Conservation (phyloP, 1,140 invertebrate species). For the Lordiphosa stackelbergi region DNA sequence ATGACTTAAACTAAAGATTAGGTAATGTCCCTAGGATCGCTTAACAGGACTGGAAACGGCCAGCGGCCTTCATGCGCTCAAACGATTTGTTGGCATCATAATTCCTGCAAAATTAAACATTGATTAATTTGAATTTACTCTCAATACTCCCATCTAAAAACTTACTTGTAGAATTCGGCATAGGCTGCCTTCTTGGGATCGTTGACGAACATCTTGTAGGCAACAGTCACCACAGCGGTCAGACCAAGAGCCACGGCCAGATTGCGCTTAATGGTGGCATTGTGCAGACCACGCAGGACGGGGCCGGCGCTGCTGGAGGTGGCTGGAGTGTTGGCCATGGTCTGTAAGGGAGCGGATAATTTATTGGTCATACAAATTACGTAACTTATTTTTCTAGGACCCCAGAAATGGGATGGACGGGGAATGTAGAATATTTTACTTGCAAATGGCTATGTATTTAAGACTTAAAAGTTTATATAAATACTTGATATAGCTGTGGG, state of each 20-base stretch:
- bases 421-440: too few relatives aligned
- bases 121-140: background rate
- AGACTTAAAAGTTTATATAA: too few relatives aligned
- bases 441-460: too few relatives aligned
- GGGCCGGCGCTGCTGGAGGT: slow-evolving; percentile 61
- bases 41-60: slow-evolving; percentile 78
- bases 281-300: slow-evolving; percentile 72
- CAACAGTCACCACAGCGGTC: slow-evolving; percentile 58
- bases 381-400: slow-evolving; percentile 34
- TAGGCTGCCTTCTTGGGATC: slow-evolving; percentile 79
- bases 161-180: slow-evolving; percentile 80
- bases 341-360: slow-evolving; percentile 27
- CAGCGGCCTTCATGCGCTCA: slow-evolving; percentile 79
- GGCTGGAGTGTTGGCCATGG: slow-evolving; percentile 68
- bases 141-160: background rate
- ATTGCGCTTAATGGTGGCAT: slow-evolving; percentile 76
- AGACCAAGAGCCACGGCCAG: slow-evolving; percentile 63
- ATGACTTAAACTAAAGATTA: slow-evolving; percentile 53
- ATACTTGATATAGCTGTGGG: too few relatives aligned
- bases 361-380: slow-evolving; percentile 46
- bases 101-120: slow-evolving; percentile 75
- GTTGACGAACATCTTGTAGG: slow-evolving; percentile 66
- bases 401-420: too few relatives aligned
- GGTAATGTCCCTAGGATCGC: slow-evolving; percentile 8
- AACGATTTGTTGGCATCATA: slow-evolving; percentile 80